Percentiles rank a stretch among this genome's conserved stretches.
phyloP scores from a whole-genome alignment of 2,797 vertebrate species.

The Prunella strophiata region DNA sequence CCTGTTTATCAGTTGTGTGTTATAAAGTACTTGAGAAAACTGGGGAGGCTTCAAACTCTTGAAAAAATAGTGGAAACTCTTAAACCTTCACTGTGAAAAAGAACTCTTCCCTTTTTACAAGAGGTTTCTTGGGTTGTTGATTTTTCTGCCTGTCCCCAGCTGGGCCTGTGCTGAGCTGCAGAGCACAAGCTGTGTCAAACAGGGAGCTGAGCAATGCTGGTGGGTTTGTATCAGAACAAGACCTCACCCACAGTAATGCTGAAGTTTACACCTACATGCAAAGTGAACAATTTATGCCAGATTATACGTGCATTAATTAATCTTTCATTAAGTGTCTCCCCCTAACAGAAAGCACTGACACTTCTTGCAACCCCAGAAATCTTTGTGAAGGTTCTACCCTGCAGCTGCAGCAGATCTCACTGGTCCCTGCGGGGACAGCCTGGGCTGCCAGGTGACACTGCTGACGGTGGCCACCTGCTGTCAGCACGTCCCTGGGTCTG shows the following conservation, averaged over 20 bases:
- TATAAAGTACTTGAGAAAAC: neutral
- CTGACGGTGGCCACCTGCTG: neutral
- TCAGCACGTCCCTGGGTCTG: neutral
- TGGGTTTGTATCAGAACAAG: neutral
- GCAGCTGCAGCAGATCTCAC: neutral
- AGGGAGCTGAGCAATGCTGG: neutral
- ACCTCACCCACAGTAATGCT: neutral
- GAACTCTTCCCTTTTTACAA: neutral
- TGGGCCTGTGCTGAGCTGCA: neutral
- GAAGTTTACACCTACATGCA: neutral
- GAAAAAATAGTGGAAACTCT: neutral
- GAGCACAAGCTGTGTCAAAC: neutral
- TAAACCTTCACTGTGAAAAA: neutral
- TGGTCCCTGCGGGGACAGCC: neutral
- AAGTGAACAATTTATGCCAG: neutral
- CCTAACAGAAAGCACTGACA: neutral
- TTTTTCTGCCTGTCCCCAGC: neutral
- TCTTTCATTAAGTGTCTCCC: neutral
- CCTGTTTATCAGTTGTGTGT: neutral
- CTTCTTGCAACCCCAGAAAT: neutral
- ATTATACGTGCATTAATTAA: rapidly evolving
- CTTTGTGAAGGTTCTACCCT: neutral
- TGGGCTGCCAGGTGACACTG: neutral
- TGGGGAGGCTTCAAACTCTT: neutral
- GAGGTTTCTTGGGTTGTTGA: neutral